phyloP scores from a whole-genome alignment of 2,113 vertebrate species.

The Nycticorax nycticorax region DNA sequence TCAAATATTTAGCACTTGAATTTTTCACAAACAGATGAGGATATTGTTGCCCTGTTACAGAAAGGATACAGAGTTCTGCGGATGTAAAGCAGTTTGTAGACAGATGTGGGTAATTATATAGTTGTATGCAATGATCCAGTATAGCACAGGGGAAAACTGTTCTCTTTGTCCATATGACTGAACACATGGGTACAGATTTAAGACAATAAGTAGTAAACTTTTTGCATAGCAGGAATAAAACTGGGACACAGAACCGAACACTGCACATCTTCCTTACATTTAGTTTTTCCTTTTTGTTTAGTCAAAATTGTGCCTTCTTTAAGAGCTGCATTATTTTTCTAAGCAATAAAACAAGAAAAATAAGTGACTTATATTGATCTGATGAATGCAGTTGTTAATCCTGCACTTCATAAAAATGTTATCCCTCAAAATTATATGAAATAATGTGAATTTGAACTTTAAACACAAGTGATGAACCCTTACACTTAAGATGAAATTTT shows the following conservation, averaged over 20 bases:
- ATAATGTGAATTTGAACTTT: neutral
- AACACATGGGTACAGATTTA: neutral
- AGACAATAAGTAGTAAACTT: slow-evolving; percentile 7
- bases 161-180: neutral
- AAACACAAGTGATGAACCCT: neutral
- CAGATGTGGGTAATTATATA: neutral
- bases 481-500: neutral
- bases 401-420: neutral
- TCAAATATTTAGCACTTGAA: neutral
- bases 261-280: neutral
- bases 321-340: neutral
- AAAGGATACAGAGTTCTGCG: neutral
- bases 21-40: neutral
- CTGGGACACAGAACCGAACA: neutral
- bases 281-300: neutral
- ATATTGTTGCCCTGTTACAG: neutral
- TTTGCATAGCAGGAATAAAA: neutral
- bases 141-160: neutral
- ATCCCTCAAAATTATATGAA: neutral
- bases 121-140: neutral
- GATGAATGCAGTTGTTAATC: neutral
- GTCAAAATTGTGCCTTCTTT: neutral
- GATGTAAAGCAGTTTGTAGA: neutral
- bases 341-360: neutral
- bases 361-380: neutral